Evolutionary conservation across 2,888 invertebrate genomes (phyloP).

Genomic region (Hanleya hanleyi): DNA sequence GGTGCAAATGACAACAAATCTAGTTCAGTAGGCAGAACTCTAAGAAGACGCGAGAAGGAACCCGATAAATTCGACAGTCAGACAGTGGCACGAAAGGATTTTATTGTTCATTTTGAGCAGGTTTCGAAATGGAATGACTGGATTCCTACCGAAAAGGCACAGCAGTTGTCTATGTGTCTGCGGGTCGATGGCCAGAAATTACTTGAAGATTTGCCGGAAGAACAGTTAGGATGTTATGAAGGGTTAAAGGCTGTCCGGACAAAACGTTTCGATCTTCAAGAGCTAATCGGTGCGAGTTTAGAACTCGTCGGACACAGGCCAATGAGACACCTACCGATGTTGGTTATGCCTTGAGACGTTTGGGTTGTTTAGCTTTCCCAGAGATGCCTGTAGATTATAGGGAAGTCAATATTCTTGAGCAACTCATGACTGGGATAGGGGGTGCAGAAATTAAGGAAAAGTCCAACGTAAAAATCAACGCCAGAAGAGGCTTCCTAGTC

Average conservation of each 20-base stretch:
- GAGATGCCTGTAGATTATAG: not conserved
- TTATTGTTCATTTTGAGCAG: not conserved
- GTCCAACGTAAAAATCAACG: not conserved
- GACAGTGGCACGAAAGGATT: not conserved
- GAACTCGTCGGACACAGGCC: not conserved
- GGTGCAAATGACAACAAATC: no score
- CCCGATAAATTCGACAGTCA: not conserved
- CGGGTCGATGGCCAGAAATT: not conserved
- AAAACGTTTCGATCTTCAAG: not conserved
- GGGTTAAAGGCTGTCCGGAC: not conserved
- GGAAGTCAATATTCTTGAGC: not conserved
- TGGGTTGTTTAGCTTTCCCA: not conserved
- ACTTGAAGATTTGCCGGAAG: not conserved
- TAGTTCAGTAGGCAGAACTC: not conserved
- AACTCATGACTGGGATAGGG: not conserved
- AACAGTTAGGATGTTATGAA: not conserved
- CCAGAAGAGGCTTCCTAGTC: no score
- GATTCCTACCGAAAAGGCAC: no score
- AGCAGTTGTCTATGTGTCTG: no score
- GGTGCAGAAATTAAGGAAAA: not conserved
- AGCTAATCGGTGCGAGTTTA: constrained; percentile 10
- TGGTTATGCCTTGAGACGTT: not conserved
- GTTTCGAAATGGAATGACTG: not conserved
- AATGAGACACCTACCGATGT: not conserved
- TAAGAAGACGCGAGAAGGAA: not conserved